Base-by-base conservation (phyloP, 2,888 invertebrate genomes). In the Machimus atricapillus region DNA sequence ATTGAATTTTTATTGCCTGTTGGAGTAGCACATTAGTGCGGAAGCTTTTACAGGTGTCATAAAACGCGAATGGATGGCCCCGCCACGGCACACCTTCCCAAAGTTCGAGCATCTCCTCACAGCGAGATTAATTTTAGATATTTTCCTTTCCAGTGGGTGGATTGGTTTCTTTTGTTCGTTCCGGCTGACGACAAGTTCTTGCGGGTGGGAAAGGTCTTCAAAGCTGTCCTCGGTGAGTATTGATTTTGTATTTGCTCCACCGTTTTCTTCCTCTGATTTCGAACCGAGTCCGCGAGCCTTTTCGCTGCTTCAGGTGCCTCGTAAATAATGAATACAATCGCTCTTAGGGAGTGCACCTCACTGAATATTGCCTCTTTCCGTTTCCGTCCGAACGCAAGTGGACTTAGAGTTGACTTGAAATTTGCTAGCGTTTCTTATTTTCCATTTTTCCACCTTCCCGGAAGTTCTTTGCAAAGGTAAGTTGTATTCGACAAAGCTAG, bases 1-100 rank as follows among this genome's bases (percentile, higher is more conserved):
- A 83, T 83, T 83, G 82, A 83, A 83, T 83, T 83, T 83, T 83
- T 83, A 83, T 83, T 83, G 66, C 82, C 82, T 83, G 82, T 58
- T 40, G 66, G 37, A 83, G 82, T 37, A 66, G 82, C 27, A 66
- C 82, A 83, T 83, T 83, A 83, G 66, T 66, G 37, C 19, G 58
- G 66, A 83, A 58, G 82, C 82, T 83, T 83, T 83, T 56, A 83
- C 82, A 83, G 56, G 82, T 83, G 82, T 66, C 66, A 79, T 79
- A 79, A 79, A 52, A 40, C 52, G 79, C 52, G 52, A 31, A 31
- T 46, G 46, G 16, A 52, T 76, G 79, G 79, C 12, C 43, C 37
- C 40, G 8, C 37, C 40, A 9, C 43, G 43, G 14, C 66, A 58
- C 66, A 66, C 27, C 66, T 23, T 66, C 19, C 9, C 23, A 14